Evolutionary conservation across 1,140 invertebrate genomes (phyloP).

Genomic region (Papilio polytes): DNA sequence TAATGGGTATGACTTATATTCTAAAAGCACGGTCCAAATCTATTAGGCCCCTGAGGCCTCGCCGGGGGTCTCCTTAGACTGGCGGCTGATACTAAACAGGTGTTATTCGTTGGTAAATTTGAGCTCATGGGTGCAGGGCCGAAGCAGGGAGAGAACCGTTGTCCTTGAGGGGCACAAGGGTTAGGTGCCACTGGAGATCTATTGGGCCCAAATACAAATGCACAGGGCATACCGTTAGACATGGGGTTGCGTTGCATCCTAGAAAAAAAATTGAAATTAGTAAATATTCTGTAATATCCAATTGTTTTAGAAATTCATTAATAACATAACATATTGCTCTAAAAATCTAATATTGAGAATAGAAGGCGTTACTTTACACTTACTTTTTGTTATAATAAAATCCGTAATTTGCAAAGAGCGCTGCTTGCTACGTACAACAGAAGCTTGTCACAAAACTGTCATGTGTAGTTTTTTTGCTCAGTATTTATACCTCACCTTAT

Average conservation of each 20-base stretch:
- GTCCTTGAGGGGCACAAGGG: constrained; percentile 8
- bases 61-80: constrained; percentile 5
- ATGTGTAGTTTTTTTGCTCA: not conserved
- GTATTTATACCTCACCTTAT: constrained; percentile 12
- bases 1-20: not conserved
- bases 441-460: constrained; percentile 3
- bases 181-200: not conserved
- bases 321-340: no score
- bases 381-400: not conserved
- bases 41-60: constrained; percentile 4
- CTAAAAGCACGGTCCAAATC: constrained; percentile 23
- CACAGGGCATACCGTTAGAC: not conserved
- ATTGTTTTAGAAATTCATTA: not conserved
- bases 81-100: not conserved
- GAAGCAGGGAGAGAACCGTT: constrained; percentile 18
- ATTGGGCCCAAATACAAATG: not conserved
- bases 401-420: not conserved
- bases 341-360: not conserved
- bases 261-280: not conserved
- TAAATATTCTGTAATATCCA: not conserved
- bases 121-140: not conserved
- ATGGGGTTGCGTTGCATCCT: constrained; percentile 16
- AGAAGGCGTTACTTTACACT: not conserved
- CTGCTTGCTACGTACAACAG: not conserved
- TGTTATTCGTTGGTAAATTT: not conserved